phyloP scores from a whole-genome alignment of 2,888 invertebrate genomes.

The Alviniconcha strummeri region DNA sequence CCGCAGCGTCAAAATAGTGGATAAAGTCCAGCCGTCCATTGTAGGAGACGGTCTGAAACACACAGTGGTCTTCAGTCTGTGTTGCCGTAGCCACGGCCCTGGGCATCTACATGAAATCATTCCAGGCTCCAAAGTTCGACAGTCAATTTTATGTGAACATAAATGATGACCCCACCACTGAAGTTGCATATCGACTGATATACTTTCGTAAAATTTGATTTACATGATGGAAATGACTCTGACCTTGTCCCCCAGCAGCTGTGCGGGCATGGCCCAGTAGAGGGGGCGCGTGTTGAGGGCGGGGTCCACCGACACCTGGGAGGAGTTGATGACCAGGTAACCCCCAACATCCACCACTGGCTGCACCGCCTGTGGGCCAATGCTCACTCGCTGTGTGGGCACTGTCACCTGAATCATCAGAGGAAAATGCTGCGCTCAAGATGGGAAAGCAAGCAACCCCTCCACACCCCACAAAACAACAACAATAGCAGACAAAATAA shows the following conservation, averaged over 20 bases:
- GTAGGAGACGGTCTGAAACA: conserved; percentile 85
- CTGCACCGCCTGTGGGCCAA: conserved; percentile 83
- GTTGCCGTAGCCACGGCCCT: no score
- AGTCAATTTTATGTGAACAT: no score
- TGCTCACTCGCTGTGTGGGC: conserved; percentile 77
- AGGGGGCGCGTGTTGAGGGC: conserved; percentile 76
- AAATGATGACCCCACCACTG: no score
- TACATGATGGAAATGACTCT: neutral
- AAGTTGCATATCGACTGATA: no score
- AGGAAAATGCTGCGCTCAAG: no score
- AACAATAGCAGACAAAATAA: no score
- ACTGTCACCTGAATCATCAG: conserved; percentile 37
- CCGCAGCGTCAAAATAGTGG: conserved; percentile 79
- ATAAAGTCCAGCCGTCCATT: conserved; percentile 90
- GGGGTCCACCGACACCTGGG: conserved; percentile 44
- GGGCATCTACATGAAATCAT: no score
- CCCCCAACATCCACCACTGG: conserved; percentile 43
- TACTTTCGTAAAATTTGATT: no score
- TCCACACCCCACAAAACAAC: no score
- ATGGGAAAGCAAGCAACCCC: no score
- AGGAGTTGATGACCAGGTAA: conserved; percentile 48
- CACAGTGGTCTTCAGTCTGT: no score
- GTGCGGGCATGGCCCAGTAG: conserved; percentile 87
- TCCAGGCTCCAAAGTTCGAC: no score
- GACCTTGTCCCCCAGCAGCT: conserved; percentile 89